A percentile compares a stretch with the other conserved stretches of the same genome.
Evolutionary conservation across 2,113 vertebrate species (phyloP).

Genomic region (Microtus oregoni): DNA sequence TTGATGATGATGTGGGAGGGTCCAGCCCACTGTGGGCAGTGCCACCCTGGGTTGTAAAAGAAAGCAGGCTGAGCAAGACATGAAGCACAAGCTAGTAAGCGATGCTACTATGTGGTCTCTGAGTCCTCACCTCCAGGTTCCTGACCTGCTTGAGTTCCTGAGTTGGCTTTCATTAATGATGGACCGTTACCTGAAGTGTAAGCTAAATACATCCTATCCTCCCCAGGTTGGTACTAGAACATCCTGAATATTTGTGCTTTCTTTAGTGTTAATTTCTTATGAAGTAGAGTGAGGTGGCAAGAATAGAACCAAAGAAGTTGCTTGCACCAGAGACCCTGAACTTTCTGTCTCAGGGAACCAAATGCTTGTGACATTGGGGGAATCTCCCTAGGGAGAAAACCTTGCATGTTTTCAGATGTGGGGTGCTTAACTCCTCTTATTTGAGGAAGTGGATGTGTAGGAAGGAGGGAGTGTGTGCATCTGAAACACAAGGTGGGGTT

Average conservation of each 20-base stretch:
- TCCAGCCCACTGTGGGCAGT: neutral
- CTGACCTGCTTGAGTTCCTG: neutral
- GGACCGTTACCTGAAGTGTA: neutral
- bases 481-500: no score
- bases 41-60: neutral
- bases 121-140: neutral
- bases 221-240: neutral
- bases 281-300: neutral
- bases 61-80: neutral
- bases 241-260: neutral
- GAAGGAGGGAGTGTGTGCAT: fast-evolving
- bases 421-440: fast-evolving
- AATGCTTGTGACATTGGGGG: fast-evolving
- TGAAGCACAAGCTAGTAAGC: neutral
- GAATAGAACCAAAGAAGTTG: neutral
- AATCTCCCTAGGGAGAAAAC: neutral
- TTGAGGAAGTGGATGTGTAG: fast-evolving
- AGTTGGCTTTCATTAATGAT: neutral
- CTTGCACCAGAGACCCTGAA: neutral
- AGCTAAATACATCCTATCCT: neutral
- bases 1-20: neutral
- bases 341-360: neutral
- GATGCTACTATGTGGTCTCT: neutral
- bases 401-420: fast-evolving
- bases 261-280: fast-evolving